Percentiles rank a stretch among this genome's conserved stretches.
phyloP scores from a whole-genome alignment of 2,113 vertebrate genomes.

The Atractosteus spatula region DNA sequence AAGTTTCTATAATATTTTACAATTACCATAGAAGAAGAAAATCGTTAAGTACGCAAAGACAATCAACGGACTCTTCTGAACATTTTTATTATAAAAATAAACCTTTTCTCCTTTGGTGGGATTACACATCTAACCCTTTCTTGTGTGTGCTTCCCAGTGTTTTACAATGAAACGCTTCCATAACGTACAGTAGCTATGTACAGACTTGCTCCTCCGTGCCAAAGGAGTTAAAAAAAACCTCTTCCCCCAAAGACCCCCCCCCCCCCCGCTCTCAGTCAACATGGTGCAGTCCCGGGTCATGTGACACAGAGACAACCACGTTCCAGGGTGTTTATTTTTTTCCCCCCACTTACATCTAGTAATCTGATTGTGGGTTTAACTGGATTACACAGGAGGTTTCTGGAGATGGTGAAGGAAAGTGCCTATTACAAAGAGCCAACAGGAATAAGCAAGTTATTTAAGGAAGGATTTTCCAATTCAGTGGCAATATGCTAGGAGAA shows the following conservation, averaged over 20 bases:
- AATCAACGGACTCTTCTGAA: not conserved
- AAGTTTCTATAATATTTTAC: not conserved
- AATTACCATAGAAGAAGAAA: not conserved
- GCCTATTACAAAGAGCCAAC: constrained; percentile 16
- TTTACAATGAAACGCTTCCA: too few species aligned
- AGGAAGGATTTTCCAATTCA: constrained; percentile 21
- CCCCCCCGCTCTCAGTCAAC: not conserved
- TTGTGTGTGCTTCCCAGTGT: too few species aligned
- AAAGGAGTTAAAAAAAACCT: too few species aligned
- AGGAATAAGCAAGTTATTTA: constrained; percentile 19
- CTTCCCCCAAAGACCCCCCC: not conserved
- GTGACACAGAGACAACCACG: not conserved
- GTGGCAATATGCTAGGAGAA: constrained; percentile 11
- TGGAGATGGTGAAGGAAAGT: constrained; percentile 10
- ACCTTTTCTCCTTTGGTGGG: too few species aligned
- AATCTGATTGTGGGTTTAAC: constrained; percentile 26
- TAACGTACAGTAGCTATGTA: too few species aligned
- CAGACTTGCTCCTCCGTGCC: too few species aligned
- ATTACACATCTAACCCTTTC: too few species aligned
- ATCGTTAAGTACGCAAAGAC: not conserved
- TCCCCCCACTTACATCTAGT: not conserved
- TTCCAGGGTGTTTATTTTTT: constrained; percentile 1
- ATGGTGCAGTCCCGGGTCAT: not conserved
- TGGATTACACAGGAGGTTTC: constrained; percentile 18
- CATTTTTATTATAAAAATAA: too few species aligned